These are phyloP conservation scores for Kryptolebias ocellatus DNA, from an alignment of 2,797 vertebrate species.

Conservation along the genomic window DNA sequence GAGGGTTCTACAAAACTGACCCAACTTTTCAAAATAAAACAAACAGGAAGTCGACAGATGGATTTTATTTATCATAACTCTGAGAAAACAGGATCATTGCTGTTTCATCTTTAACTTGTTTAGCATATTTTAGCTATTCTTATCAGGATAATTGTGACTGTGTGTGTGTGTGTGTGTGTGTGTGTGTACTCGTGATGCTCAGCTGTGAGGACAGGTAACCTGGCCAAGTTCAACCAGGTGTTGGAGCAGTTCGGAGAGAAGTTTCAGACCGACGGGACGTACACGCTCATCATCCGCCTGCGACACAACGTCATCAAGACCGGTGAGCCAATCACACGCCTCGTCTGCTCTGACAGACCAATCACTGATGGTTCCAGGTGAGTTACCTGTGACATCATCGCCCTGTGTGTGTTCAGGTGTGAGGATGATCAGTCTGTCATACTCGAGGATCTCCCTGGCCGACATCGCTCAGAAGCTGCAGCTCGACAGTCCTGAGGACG, in stretches of 20 bases:
- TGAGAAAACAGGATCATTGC: no score
- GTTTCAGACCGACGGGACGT: conserved; percentile 95
- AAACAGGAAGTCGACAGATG: no score
- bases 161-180: conserved; percentile 17
- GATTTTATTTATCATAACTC: no score
- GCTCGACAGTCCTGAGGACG: conserved; percentile 95
- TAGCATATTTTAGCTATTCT: no score
- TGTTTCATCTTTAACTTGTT: no score
- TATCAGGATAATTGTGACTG: no score
- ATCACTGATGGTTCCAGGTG: conserved; percentile 53
- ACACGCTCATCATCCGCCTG: conserved; percentile 97
- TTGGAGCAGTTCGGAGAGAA: conserved; percentile 97
- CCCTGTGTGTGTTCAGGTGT: conserved; percentile 81
- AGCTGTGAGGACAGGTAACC: conserved; percentile 94
- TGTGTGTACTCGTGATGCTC: not conserved
- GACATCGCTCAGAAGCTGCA: conserved; percentile 97
- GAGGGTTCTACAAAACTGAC: no score
- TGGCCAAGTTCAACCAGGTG: conserved; percentile 96
- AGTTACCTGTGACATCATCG: not conserved
- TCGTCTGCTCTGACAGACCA: not conserved
- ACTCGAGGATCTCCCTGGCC: conserved; percentile 93
- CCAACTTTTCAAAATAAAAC: no score
- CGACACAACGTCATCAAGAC: conserved; percentile 99
- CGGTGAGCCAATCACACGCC: conserved; percentile 75
- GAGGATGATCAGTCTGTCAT: conserved; percentile 97